Evolutionary conservation across 2,113 vertebrate species (phyloP).

Genomic region (Chlorodrepanis virens): DNA sequence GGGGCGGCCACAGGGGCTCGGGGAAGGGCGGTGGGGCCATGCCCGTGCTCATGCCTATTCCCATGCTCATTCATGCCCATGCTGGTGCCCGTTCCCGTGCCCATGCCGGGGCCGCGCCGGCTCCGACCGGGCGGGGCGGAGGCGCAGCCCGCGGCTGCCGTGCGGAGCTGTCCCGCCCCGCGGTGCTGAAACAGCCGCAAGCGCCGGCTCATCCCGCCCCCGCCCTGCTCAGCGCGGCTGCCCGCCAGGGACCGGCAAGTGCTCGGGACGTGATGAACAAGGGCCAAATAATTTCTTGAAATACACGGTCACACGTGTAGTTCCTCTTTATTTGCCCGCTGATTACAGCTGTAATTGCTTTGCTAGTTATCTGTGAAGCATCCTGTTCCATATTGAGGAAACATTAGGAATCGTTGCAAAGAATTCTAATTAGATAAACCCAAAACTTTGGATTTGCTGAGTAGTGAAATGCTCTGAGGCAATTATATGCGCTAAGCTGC

Average conservation of each 20-base stretch:
- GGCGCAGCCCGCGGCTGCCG: background rate
- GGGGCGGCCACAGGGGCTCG: background rate
- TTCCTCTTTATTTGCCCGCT: background rate
- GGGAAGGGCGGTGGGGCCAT: background rate
- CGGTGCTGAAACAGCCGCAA: conserved; percentile 66
- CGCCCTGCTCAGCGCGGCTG: background rate
- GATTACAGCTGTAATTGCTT: conserved; percentile 29
- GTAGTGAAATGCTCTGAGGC: background rate
- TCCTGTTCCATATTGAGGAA: background rate
- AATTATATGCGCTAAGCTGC: background rate
- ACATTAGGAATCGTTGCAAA: background rate
- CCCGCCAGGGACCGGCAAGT: background rate
- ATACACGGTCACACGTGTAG: background rate
- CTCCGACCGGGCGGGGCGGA: too few relatives aligned
- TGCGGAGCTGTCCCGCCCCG: conserved; percentile 62
- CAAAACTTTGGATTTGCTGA: background rate
- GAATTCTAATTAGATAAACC: conserved; percentile 25
- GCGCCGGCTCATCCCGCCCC: background rate
- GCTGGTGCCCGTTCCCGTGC: too few relatives aligned
- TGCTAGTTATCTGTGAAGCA: background rate
- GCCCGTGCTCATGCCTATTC: accelerated
- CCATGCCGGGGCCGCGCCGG: too few relatives aligned
- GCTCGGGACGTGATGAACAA: background rate
- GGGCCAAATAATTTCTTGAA: background rate
- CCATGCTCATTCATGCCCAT: too few relatives aligned